Conservation (phyloP, 2,113 vertebrate genomes). For the Tichodroma muraria region DNA sequence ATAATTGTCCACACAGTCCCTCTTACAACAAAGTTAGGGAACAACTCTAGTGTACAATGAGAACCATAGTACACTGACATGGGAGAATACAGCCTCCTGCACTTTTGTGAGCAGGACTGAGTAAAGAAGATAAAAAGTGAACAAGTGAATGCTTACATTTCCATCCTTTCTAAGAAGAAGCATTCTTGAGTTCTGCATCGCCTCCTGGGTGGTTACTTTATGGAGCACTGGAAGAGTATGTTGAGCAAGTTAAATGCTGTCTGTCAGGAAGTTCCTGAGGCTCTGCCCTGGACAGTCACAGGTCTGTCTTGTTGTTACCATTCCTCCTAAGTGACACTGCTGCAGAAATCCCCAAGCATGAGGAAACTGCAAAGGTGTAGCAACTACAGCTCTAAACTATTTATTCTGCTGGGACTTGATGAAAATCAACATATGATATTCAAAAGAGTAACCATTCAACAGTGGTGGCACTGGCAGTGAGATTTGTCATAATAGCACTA, state of each 20-base stretch:
- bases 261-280: background rate
- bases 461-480: background rate
- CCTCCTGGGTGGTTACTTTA: background rate
- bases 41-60: background rate
- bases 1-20: background rate
- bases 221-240: background rate
- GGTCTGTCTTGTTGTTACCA: background rate
- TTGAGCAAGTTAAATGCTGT: background rate
- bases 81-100: background rate
- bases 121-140: background rate
- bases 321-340: background rate
- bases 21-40: background rate
- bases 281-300: background rate
- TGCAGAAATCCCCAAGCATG: background rate
- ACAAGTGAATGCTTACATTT: background rate
- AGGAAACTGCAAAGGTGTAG: background rate
- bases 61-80: background rate
- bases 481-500: background rate
- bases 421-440: background rate
- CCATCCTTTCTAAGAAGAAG: background rate
- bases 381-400: background rate
- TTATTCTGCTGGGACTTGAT: background rate
- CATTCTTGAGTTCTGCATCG: background rate
- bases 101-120: background rate
- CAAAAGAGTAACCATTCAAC: background rate